phyloP scores from a whole-genome alignment of 2,113 vertebrate genomes.

The Galbula dea region DNA sequence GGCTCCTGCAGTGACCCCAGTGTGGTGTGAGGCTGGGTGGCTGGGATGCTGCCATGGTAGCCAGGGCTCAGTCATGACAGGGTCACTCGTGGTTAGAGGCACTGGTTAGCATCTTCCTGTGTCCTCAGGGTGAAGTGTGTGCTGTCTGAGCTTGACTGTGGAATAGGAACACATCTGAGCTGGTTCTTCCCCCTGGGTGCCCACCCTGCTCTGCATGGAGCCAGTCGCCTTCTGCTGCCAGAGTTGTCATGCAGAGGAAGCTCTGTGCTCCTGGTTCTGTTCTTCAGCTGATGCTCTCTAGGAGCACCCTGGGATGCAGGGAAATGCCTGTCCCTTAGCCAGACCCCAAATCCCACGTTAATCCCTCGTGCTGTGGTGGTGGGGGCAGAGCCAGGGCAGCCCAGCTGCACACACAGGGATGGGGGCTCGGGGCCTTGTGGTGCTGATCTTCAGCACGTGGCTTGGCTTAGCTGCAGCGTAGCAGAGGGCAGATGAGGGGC shows the following conservation, averaged over 20 bases:
- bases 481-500: background rate
- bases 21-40: background rate
- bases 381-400: background rate
- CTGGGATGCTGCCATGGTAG: background rate
- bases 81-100: background rate
- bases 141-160: background rate
- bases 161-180: background rate
- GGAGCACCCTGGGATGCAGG: background rate
- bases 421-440: background rate
- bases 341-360: background rate
- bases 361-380: background rate
- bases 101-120: background rate
- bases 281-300: background rate
- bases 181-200: background rate
- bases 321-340: background rate
- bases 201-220: background rate
- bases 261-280: background rate
- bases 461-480: background rate
- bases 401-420: background rate
- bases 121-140: background rate
- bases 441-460: background rate
- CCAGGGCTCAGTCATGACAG: background rate
- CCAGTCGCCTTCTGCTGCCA: background rate
- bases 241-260: rapidly evolving
- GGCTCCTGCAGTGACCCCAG: rapidly evolving